phyloP scores from a whole-genome alignment of 2,113 vertebrate species.

The Ptilonorhynchus violaceus region DNA sequence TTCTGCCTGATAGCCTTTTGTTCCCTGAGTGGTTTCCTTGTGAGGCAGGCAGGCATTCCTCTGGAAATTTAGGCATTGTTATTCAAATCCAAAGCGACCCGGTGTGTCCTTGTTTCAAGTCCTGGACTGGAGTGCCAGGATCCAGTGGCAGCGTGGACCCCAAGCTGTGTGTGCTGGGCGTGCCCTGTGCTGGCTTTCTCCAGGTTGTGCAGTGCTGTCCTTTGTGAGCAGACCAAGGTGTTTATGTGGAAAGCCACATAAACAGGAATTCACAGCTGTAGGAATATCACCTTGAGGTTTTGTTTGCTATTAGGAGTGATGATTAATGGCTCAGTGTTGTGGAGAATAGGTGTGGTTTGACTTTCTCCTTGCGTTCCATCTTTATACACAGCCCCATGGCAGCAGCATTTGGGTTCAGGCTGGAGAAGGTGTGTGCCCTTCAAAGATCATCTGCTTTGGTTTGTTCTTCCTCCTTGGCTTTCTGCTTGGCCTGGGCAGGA shows the following conservation, averaged over 20 bases:
- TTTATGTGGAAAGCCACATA: neutral
- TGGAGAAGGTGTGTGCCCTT: neutral
- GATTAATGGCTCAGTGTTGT: neutral
- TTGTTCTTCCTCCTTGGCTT: neutral
- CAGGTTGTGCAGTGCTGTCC: neutral
- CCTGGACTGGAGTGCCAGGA: neutral
- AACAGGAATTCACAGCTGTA: neutral
- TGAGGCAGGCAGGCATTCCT: neutral
- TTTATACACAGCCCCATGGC: neutral
- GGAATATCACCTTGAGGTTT: neutral
- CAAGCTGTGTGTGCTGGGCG: neutral
- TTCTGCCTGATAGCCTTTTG: neutral
- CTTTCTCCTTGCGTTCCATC: neutral
- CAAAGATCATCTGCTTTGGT: neutral
- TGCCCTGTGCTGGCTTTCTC: neutral
- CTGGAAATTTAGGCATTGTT: neutral
- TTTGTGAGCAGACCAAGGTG: neutral
- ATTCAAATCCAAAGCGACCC: neutral
- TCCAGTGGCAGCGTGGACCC: fast-evolving
- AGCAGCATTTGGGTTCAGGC: neutral
- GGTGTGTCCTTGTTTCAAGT: fast-evolving
- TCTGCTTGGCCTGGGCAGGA: neutral
- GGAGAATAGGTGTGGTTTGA: neutral
- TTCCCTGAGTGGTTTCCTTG: neutral
- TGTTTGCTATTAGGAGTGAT: neutral